Base-by-base conservation (phyloP, 2,113 vertebrate genomes). In the Sylvicapra grimmia region DNA sequence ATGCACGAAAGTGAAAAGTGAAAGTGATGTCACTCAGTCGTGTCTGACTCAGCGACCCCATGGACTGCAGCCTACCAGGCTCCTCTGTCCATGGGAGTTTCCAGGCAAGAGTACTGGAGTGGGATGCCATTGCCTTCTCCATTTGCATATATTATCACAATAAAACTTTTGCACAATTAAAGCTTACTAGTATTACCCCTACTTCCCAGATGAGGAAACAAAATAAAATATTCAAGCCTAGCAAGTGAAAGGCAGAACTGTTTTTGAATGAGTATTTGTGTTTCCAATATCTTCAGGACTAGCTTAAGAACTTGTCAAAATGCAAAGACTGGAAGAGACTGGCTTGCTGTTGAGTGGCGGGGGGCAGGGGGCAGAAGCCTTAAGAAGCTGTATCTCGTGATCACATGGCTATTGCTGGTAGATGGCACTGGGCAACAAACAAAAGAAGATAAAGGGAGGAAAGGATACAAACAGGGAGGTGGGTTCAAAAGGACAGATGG, bases 341-440 rank as follows among this genome's bases (percentile, higher is more conserved):
- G 14, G 9, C 1, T 5, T 6, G 7, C n/a, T 54, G 21, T 49
- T 51, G 82, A 12, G 8, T 2, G 11, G 25, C 0, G 2, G 2
- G 25, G 25, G 61, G 6, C 0, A 0, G 29, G 1, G 6, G 61
- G 16, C 12, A 19, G 58, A 65, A 77, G 4, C 0, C 12, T 47
- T 49, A 36, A 25, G 9, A 13, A 27, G 0, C 27, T 59, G 0
- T 19, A n/a, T 54, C 40, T 89, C 49, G 14, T 33, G 86, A 65
- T 40, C 2, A 15, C 25, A 2, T 40, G 36, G 4, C 21, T 36
- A n/a, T 12, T 51, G 59, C 31, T 87, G 4, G 10, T 8, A 83
- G 4, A 77, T 27, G 54, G 5, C 59, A n/a, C 4, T 12, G 11
- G 36, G 2, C 13, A 59, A 36, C 6, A n/a, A 49, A 2, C 36